Evolutionary conservation across 2,797 vertebrate genomes (phyloP).

Genomic region (Sparidentex hasta): DNA sequence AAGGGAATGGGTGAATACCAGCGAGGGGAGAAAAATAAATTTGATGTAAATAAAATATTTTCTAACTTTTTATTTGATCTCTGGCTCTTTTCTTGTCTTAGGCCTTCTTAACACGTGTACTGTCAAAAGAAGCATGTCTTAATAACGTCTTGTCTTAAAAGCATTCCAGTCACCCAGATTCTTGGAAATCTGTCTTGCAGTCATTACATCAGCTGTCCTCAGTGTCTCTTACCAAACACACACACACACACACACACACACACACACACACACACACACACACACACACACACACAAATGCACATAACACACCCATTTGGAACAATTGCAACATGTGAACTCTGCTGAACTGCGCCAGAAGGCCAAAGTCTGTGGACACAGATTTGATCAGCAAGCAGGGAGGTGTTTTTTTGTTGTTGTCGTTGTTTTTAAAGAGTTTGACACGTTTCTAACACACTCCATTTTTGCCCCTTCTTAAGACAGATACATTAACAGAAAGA

Average conservation of each 20-base stretch:
- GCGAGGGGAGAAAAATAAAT: constrained; percentile 32
- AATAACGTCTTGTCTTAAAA: constrained; percentile 36
- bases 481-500: neutral
- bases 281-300: constrained; percentile 68
- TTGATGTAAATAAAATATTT: constrained; percentile 86
- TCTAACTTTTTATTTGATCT: constrained; percentile 76
- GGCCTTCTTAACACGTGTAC: neutral
- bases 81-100: constrained; percentile 14
- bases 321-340: constrained; percentile 83
- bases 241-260: constrained; percentile 68
- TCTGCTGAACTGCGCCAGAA: constrained; percentile 67
- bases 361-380: constrained; percentile 67
- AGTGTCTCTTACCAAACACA: constrained; percentile 69
- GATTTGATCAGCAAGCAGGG: constrained; percentile 48
- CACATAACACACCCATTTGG: constrained; percentile 68
- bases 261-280: constrained; percentile 69
- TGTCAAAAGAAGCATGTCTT: constrained; percentile 29
- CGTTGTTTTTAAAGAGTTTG: neutral
- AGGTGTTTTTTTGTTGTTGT: constrained; percentile 5
- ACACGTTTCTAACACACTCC: neutral
- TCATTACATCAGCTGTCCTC: constrained; percentile 79
- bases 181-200: constrained; percentile 70
- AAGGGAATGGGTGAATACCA: constrained; percentile 48
- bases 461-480: neutral
- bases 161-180: constrained; percentile 48